Evolutionary conservation across 1,140 invertebrate genomes (phyloP).

Genomic region (Portunus trituberculatus): DNA sequence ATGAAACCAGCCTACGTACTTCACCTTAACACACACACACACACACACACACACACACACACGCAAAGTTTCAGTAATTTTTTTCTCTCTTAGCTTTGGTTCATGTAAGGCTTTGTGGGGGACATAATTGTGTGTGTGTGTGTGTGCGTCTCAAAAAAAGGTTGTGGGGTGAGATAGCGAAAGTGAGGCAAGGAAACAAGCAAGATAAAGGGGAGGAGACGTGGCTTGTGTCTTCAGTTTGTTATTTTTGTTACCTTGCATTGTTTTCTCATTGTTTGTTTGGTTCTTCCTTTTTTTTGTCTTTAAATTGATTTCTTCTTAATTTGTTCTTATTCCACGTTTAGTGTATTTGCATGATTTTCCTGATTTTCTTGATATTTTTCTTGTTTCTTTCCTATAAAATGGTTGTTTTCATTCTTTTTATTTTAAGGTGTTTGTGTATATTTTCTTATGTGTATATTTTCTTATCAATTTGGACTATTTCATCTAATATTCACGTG

Average conservation of each 20-base stretch:
- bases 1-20: too few species aligned
- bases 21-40: neutral
- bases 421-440: too few species aligned
- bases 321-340: neutral
- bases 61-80: neutral
- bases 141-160: neutral
- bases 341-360: too few species aligned
- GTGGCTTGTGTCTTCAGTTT: neutral
- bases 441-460: too few species aligned
- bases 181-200: neutral
- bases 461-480: too few species aligned
- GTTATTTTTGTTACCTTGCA: neutral
- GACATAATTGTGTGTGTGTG: too few species aligned
- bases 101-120: too few species aligned
- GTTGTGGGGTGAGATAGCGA: neutral
- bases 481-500: too few species aligned
- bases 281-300: neutral
- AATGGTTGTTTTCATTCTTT: too few species aligned
- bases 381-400: too few species aligned
- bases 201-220: neutral
- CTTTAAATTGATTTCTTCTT: neutral
- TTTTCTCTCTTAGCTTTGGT: neutral
- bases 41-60: constrained; percentile 1
- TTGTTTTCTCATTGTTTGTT: neutral
- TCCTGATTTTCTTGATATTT: too few species aligned